phyloP scores from a whole-genome alignment of 2,797 vertebrate species.

The Hylomyscus alleni region DNA sequence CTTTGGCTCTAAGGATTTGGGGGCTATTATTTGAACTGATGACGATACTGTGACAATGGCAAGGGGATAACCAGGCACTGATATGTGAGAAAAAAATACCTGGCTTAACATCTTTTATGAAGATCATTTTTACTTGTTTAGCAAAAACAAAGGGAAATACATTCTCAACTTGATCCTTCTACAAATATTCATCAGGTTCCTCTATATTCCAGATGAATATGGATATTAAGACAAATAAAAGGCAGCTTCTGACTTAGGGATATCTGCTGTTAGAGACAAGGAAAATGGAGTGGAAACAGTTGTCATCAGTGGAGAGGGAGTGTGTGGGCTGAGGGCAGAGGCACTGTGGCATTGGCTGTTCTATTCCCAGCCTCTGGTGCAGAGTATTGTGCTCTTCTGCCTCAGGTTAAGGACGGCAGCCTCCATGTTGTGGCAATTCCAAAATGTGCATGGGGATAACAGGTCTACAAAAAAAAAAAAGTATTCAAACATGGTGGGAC shows the following conservation, averaged over 20 bases:
- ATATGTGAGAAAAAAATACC: constrained; percentile 45
- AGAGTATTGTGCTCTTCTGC: neutral
- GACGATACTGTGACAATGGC: neutral
- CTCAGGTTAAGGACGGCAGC: neutral
- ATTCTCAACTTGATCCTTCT: constrained; percentile 52
- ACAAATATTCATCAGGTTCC: constrained; percentile 51
- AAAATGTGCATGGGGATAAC: neutral
- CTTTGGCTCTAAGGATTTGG: neutral
- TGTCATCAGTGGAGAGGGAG: neutral
- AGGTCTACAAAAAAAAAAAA: neutral
- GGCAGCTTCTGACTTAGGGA: neutral
- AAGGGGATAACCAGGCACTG: neutral
- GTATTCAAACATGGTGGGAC: neutral
- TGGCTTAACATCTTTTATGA: constrained; percentile 2
- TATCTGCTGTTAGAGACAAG: neutral
- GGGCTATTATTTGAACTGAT: neutral
- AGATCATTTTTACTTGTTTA: constrained; percentile 29
- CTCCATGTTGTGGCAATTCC: accelerated
- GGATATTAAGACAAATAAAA: constrained; percentile 35
- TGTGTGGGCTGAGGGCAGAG: neutral
- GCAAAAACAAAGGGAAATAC: constrained; percentile 2
- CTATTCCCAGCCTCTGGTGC: neutral
- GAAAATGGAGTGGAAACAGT: constrained; percentile 6
- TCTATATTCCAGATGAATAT: constrained; percentile 19
- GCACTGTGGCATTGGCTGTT: too few species aligned